A percentile compares a stretch with the other conserved stretches of the same genome.
phyloP scores from a whole-genome alignment of 2,888 invertebrate species.

The Idaea aversata region DNA sequence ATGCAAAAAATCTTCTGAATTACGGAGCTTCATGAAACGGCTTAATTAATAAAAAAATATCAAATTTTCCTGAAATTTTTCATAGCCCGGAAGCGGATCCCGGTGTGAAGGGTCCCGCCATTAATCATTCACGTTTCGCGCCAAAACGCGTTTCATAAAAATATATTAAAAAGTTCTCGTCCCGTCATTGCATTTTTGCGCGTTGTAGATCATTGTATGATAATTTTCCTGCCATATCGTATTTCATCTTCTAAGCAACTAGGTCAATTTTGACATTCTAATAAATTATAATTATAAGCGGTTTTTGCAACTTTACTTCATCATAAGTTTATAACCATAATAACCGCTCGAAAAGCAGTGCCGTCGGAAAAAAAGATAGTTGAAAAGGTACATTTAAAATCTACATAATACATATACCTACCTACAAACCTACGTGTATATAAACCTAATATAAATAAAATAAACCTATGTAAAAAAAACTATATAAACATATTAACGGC shows the following conservation, averaged over 20 bases:
- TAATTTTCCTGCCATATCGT: slow-evolving; percentile 65
- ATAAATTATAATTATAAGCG: background rate
- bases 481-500: too few species aligned
- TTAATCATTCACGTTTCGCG: slow-evolving; percentile 70
- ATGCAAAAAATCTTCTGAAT: slow-evolving; percentile 10
- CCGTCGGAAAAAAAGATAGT: too few species aligned
- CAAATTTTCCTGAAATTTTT: slow-evolving; percentile 41
- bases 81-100: slow-evolving; percentile 53
- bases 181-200: slow-evolving; percentile 57
- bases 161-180: slow-evolving; percentile 68
- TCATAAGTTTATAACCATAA: too few species aligned
- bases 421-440: too few species aligned
- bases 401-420: too few species aligned
- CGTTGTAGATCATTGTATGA: slow-evolving; percentile 69
- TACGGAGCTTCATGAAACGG: slow-evolving; percentile 36
- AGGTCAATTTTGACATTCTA: slow-evolving; percentile 28
- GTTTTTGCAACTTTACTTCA: too few species aligned
- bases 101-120: slow-evolving; percentile 59
- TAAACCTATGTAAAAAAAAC: too few species aligned
- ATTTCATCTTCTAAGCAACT: slow-evolving; percentile 52
- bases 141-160: slow-evolving; percentile 69
- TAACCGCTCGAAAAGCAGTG: too few species aligned
- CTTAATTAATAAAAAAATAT: slow-evolving; percentile 56
- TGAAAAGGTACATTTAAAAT: too few species aligned
- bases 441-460: too few species aligned